Evolutionary conservation across 2,113 vertebrate genomes (phyloP), one percentile per base, ranked within the genome.

Genomic region (Halichoeres trimaculatus): DNA sequence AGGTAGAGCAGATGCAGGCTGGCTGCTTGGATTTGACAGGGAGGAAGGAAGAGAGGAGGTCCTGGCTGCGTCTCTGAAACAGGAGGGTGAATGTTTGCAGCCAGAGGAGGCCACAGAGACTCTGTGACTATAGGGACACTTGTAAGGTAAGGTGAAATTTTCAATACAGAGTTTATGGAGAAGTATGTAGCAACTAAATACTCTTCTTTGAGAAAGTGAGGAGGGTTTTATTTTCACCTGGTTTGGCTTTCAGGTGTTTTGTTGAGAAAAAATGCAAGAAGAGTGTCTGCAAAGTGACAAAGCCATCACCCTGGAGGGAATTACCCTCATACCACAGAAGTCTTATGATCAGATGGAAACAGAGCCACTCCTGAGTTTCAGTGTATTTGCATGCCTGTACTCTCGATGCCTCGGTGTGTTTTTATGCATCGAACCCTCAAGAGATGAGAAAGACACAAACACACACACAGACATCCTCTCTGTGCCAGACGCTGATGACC

Each of bases 71-170:
- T 64, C 1, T 23, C 20, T 66, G 55, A 59, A 22, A 78, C 19
- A 63, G 58, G 59, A 76, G 68, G 67, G 74, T 78, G 78, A 82
- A 83, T 81, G 81, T 45, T 85, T 84, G 81, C 65, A 83, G 60
- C 76, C 34, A 85, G 87, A 90, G 76, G 79, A 45, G 50, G 71
- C 72, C 66, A 13, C 71, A 73, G 74, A 36, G 74, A 47, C 56
- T 30, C 77, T 63, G 64, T 47, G 70, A 61, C 78, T 47, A 5
- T 41, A 60, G 81, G 75, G 58, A 68, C 83, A 77, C 76, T 74
- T 51, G 57, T 45, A 94, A 92, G 91, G 91, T 93, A 94, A 93
- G 92, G 68, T 0, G 60, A 30, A 20, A 24, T 61, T 74, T 83
- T 85, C 34, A 69, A 35, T 51, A 24, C 4, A n/a, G 30, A 8